A percentile compares a stretch with the other conserved stretches of the same genome.
Conservation (phyloP, 2,113 vertebrate genomes). For the Sinocyclocheilus grahami region DNA sequence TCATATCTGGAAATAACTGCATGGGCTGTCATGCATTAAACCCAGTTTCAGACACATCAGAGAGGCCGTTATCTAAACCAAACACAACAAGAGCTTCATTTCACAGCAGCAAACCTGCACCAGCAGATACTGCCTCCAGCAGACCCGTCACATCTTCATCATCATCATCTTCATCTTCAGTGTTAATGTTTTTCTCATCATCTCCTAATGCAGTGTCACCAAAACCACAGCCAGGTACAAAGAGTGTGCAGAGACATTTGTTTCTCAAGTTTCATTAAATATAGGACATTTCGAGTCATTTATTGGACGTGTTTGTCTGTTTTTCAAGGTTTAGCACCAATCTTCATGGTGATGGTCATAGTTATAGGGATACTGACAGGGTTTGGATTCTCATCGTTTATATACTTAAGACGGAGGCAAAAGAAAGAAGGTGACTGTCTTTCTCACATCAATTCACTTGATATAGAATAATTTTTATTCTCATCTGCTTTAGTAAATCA, state of each 20-base stretch:
- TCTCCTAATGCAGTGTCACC: background rate
- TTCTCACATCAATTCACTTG: background rate
- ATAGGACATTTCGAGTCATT: background rate
- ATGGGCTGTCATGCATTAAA: background rate
- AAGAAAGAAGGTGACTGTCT: background rate
- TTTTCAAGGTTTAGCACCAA: background rate
- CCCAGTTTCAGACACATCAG: background rate
- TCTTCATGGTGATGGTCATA: background rate
- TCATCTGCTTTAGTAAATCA: background rate
- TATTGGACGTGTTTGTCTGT: background rate
- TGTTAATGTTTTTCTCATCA: accelerated
- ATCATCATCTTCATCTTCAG: background rate
- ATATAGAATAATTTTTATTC: background rate
- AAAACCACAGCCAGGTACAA: background rate
- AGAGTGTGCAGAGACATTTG: background rate
- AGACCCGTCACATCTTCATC: background rate
- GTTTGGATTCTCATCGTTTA: background rate
- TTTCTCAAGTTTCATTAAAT: background rate
- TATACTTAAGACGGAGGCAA: background rate
- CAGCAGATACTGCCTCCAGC: background rate
- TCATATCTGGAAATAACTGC: background rate
- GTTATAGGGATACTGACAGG: background rate
- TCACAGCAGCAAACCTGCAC: background rate
- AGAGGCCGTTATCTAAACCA: background rate
- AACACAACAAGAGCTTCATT: background rate